These are phyloP conservation scores for Saturnia pavonia DNA, from an alignment of 2,888 invertebrate species.

Conservation along the genomic window DNA sequence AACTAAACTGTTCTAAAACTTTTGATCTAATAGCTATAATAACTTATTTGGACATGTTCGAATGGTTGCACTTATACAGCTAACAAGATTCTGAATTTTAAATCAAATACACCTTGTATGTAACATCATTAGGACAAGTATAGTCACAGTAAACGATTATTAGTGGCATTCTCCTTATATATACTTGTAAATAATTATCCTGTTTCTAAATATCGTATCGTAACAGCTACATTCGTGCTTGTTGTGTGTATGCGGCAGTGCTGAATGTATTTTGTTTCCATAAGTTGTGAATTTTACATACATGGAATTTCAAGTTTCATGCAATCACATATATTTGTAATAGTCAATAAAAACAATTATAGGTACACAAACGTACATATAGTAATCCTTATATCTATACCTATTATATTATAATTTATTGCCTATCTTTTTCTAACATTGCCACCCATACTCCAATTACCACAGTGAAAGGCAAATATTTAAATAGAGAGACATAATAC, in stretches of 20 bases:
- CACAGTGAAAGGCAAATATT: neutral
- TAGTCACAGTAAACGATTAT: neutral
- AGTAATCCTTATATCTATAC: neutral
- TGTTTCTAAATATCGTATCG: neutral
- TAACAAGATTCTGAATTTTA: neutral
- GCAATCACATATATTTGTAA: neutral
- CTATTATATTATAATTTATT: neutral
- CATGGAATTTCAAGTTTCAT: neutral
- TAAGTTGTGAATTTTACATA: too few species aligned
- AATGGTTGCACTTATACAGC: neutral
- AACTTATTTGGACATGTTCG: neutral
- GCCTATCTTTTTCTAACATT: neutral
- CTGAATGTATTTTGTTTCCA: neutral
- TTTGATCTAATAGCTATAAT: neutral
- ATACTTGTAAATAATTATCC: neutral
- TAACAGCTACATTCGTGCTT: neutral
- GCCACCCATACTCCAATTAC: conserved; percentile 8
- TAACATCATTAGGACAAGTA: neutral
- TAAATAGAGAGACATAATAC: neutral
- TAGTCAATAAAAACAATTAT: neutral
- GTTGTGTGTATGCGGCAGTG: neutral
- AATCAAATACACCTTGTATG: neutral
- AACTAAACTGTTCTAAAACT: too few species aligned
- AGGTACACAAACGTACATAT: neutral
- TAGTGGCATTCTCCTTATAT: neutral